Percentiles rank a stretch among this genome's conserved stretches.
These are phyloP conservation scores for Brachypterus glaber DNA, from an alignment of 2,888 invertebrate genomes.

Conservation along the genomic window DNA sequence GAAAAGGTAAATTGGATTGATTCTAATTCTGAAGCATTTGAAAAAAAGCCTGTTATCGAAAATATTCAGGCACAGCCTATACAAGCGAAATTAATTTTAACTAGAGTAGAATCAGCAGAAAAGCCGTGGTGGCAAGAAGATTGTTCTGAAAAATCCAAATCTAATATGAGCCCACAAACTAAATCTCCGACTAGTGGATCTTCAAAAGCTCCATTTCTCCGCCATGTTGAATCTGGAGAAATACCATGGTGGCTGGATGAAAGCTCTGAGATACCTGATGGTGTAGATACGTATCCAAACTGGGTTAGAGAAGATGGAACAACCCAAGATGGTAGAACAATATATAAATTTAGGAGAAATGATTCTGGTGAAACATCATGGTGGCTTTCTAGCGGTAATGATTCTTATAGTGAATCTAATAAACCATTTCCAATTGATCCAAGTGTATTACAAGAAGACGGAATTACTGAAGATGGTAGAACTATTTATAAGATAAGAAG, in stretches of 20 bases:
- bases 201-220: constrained; percentile 13
- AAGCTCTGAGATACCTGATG: constrained; percentile 56
- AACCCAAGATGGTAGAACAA: constrained; percentile 21
- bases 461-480: constrained; percentile 17
- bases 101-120: constrained; percentile 45
- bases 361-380: constrained; percentile 36
- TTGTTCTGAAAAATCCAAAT: constrained; percentile 14
- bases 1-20: not conserved
- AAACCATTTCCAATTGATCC: not conserved
- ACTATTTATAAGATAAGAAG: constrained; percentile 19
- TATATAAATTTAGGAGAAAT: constrained; percentile 16
- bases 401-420: not conserved
- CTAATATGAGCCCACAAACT: not conserved
- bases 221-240: constrained; percentile 42
- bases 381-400: constrained; percentile 38
- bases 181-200: not conserved
- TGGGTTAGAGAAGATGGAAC: constrained; percentile 25
- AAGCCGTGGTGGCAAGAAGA: constrained; percentile 51
- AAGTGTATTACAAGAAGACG: not conserved
- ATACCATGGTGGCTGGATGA: constrained; percentile 65
- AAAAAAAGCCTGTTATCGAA: not conserved
- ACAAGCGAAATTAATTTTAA: constrained; percentile 7
- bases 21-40: not conserved
- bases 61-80: constrained; percentile 2
- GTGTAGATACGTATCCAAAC: constrained; percentile 41